Evolutionary conservation across 2,888 invertebrate genomes (phyloP).

Genomic region (Drosophila formosana): DNA sequence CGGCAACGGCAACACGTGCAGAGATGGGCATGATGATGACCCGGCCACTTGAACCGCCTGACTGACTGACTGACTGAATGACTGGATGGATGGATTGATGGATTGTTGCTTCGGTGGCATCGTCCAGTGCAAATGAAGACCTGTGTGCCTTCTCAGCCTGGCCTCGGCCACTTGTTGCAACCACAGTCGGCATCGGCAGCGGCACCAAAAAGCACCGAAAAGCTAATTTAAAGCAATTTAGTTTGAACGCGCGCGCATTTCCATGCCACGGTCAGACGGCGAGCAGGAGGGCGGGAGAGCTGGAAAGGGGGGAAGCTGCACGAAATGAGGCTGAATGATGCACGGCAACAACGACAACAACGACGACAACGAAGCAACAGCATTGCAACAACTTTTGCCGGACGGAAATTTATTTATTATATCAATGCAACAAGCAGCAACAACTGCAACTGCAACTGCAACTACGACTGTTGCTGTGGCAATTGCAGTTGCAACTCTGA

Average conservation of each 20-base stretch:
- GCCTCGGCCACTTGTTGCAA: constrained; percentile 63
- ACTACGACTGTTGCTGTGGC: constrained; percentile 10
- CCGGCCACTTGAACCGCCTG: constrained; percentile 78
- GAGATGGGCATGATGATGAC: constrained; percentile 72
- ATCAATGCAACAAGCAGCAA: constrained; percentile 61
- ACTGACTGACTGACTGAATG: constrained; percentile 8
- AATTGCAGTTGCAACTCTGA: constrained; percentile 44
- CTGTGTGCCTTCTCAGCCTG: constrained; percentile 48
- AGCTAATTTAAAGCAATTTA: constrained; percentile 84
- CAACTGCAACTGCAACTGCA: constrained; percentile 24
- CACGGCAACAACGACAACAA: constrained; percentile 47
- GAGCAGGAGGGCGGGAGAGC: not conserved
- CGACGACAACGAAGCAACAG: constrained; percentile 31
- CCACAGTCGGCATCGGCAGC: constrained; percentile 26
- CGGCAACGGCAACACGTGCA: constrained; percentile 73
- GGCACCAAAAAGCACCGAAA: constrained; percentile 58
- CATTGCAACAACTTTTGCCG: constrained; percentile 45
- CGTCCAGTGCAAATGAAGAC: constrained; percentile 77
- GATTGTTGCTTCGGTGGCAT: constrained; percentile 71
- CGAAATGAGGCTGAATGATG: constrained; percentile 76
- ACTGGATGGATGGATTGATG: constrained; percentile 65
- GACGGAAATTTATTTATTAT: constrained; percentile 72
- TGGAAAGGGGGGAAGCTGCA: constrained; percentile 50
- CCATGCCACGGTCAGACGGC: constrained; percentile 57
- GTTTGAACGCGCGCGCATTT: constrained; percentile 80